Conservation (phyloP, 2,113 vertebrate species). For the Sarotherodon lohbergeri region DNA sequence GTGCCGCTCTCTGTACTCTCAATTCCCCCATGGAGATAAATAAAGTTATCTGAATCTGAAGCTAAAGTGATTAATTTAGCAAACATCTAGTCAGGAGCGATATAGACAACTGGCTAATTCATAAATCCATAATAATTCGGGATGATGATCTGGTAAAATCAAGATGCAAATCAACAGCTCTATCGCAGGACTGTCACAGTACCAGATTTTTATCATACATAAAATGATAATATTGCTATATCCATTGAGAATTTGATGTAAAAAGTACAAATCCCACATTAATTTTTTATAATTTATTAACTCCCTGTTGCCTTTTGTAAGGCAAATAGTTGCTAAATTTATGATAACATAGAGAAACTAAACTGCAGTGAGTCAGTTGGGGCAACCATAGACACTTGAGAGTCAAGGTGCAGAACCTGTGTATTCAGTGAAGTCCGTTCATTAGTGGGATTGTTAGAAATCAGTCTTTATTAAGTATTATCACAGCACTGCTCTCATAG, state of each 20-base stretch:
- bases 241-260: neutral
- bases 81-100: neutral
- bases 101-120: neutral
- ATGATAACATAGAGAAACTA: neutral
- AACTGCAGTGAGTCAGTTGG: neutral
- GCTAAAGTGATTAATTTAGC: neutral
- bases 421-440: neutral
- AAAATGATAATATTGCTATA: neutral
- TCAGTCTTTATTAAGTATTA: neutral
- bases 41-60: neutral
- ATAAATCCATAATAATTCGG: neutral
- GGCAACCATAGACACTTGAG: neutral
- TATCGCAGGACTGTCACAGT: neutral
- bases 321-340: neutral
- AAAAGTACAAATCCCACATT: neutral
- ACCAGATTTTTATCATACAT: neutral
- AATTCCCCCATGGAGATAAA: neutral
- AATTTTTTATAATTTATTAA: neutral
- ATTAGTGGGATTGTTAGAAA: neutral
- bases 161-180: neutral
- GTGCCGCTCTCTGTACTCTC: neutral
- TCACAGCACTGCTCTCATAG: neutral
- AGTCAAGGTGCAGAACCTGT: fast-evolving
- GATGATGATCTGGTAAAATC: neutral
- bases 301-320: neutral